Percentiles rank a stretch among this genome's conserved stretches.
phyloP scores from a whole-genome alignment of 1,140 invertebrate genomes.

The Eciton burchellii region DNA sequence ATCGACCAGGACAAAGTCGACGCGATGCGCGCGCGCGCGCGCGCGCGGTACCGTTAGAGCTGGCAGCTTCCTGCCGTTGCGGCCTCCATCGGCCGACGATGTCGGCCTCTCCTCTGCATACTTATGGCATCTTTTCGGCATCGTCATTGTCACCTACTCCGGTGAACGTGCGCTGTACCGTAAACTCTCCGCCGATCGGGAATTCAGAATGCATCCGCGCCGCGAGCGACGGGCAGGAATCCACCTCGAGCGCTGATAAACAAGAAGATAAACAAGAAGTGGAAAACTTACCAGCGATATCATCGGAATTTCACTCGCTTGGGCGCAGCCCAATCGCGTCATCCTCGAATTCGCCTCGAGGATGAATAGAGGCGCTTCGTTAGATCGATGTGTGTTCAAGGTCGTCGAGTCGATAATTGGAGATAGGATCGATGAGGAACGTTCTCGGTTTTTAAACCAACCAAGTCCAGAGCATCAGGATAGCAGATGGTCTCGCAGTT shows the following conservation, averaged over 20 bases:
- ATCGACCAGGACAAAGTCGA: conserved; percentile 65
- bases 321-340: too few species aligned
- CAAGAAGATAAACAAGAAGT: not conserved
- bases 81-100: conserved; percentile 66
- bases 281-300: not conserved
- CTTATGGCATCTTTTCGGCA: conserved; percentile 71
- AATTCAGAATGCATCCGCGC: conserved; percentile 42
- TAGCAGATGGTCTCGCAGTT: too few species aligned
- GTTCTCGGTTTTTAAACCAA: not conserved
- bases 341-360: not conserved
- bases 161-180: conserved; percentile 44
- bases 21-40: conserved; percentile 53
- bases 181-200: conserved; percentile 41
- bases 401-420: too few species aligned
- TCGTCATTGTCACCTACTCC: conserved; percentile 72
- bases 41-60: conserved; percentile 78
- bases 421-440: too few species aligned
- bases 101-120: conserved; percentile 72
- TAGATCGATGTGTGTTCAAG: not conserved
- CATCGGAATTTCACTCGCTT: not conserved
- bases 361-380: not conserved
- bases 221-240: conserved; percentile 33
- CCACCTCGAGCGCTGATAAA: conserved; percentile 13
- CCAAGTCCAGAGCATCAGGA: not conserved
- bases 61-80: conserved; percentile 80